phyloP scores from a whole-genome alignment of 2,113 vertebrate species.

The Zosterops lateralis region DNA sequence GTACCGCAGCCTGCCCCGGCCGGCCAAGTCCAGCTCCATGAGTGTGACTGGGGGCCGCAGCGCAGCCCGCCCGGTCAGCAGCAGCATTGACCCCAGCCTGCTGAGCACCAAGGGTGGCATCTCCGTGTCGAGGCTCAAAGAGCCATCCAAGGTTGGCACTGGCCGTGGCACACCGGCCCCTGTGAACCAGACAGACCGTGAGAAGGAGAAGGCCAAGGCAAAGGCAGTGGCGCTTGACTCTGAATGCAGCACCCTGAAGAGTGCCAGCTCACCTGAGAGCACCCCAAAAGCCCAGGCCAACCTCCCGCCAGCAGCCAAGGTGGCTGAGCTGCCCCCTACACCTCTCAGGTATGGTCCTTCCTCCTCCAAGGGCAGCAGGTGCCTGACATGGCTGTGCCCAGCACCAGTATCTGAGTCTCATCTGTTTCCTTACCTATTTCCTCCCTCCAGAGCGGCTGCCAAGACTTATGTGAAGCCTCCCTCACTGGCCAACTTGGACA shows the following conservation, averaged over 20 bases:
- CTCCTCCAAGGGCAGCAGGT: accelerated
- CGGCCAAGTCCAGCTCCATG: constrained; percentile 91
- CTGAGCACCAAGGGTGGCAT: constrained; percentile 79
- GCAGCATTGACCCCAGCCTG: constrained; percentile 84
- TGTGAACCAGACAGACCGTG: constrained; percentile 93
- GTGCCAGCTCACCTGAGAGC: constrained; percentile 73
- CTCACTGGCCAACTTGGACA: constrained; percentile 86
- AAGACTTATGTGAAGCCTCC: constrained; percentile 89
- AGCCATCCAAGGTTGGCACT: constrained; percentile 76
- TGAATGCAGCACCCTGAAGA: constrained; percentile 77
- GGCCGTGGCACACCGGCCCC: constrained; percentile 74
- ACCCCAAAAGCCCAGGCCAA: constrained; percentile 79
- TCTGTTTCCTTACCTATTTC: neutral
- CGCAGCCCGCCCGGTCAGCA: constrained; percentile 82
- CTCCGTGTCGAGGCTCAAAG: constrained; percentile 80
- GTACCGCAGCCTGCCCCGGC: constrained; percentile 94
- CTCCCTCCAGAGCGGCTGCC: constrained; percentile 74
- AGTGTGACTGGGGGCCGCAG: constrained; percentile 82
- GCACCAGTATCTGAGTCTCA: neutral
- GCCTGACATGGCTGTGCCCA: accelerated
- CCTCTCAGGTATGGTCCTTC: constrained; percentile 81
- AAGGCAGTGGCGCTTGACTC: constrained; percentile 89
- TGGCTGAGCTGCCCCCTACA: constrained; percentile 80
- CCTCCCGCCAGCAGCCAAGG: constrained; percentile 76
- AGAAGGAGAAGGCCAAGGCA: constrained; percentile 93